A percentile compares a stretch with the other conserved stretches of the same genome.
Evolutionary conservation across 1,140 invertebrate genomes (phyloP).

Genomic region (Pteromalus puparum): DNA sequence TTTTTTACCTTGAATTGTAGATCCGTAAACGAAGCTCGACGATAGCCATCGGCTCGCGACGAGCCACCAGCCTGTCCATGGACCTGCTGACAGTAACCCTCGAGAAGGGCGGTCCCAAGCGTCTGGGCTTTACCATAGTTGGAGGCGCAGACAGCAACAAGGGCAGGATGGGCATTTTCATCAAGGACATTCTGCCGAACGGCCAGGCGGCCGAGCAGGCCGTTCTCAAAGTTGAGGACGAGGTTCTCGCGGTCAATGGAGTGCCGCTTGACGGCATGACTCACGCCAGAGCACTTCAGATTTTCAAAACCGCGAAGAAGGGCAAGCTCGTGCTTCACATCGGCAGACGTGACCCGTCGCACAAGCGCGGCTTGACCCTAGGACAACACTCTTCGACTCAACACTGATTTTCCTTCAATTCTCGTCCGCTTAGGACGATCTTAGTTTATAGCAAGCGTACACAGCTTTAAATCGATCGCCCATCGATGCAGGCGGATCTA

Average conservation of each 20-base stretch:
- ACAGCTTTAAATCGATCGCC: background rate
- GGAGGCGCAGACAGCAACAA: slow-evolving; percentile 83
- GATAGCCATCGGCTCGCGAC: slow-evolving; percentile 46
- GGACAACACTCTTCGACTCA: background rate
- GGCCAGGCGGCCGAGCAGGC: slow-evolving; percentile 83
- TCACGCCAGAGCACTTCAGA: slow-evolving; percentile 80
- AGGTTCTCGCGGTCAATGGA: slow-evolving; percentile 82
- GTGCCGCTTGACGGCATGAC: slow-evolving; percentile 78
- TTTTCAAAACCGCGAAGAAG: slow-evolving; percentile 80
- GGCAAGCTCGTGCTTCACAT: slow-evolving; percentile 80
- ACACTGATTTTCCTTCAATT: background rate
- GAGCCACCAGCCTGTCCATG: slow-evolving; percentile 64
- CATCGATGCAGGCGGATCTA: background rate
- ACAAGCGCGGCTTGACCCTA: slow-evolving; percentile 57
- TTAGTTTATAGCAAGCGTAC: background rate
- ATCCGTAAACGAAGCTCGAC: slow-evolving; percentile 63
- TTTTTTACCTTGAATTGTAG: background rate
- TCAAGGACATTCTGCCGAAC: slow-evolving; percentile 81
- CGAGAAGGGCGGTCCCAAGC: slow-evolving; percentile 80
- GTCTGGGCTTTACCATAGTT: slow-evolving; percentile 85
- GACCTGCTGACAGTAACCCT: slow-evolving; percentile 71
- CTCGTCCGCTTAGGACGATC: background rate
- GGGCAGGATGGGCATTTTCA: slow-evolving; percentile 83
- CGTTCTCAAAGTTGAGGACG: slow-evolving; percentile 79
- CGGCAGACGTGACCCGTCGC: slow-evolving; percentile 72